Base-by-base conservation (phyloP, 2,888 invertebrate genomes). In the Amblyjoppa proteus region DNA sequence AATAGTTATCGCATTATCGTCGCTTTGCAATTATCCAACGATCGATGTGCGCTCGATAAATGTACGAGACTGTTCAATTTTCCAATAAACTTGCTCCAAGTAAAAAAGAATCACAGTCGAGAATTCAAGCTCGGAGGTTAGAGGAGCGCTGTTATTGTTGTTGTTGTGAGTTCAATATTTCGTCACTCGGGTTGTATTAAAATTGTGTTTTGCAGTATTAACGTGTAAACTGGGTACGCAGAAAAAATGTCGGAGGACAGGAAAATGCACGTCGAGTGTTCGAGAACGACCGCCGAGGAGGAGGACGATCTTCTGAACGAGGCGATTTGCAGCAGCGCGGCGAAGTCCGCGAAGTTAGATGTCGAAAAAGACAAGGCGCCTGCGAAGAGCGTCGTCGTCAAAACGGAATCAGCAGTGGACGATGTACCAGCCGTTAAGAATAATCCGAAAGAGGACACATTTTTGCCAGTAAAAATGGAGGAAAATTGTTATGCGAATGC, bases 251-350 rank as follows among this genome's bases (percentile, higher is more conserved):
- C 77, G 28, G 77, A 77, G 56, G 51, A 53, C 20, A n/a, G 31
- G 2, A 64, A 5, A 34, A 64, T 64, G 34, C 64, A 64, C 34
- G 68, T 68, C 41, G 68, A 68, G 25, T 20, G 68, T 41, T 1
- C 68, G 25, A 68, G 41, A 41, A 68, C 68, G 1, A 25, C 69
- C 1, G 53, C 87, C 5, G 87, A 81, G 0, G 90, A 91, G 41
- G 91, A 91, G 20, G 89, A 91, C 78, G 88, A 87, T n/a, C 88
- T 91, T 28, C 69, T 91, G 7, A 87, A 91, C 11, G 90, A 90
- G 82, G 90, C 88, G 0, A 81, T 91, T 64, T 89, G 89, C 49
- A 88, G 88, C 85, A 75, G 85, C 13, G 79, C 82, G 6, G 64
- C 68, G 5, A 80, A 83, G 11, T 49, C 84, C 0, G 81, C 41